These are phyloP conservation scores for Melanchra persicariae DNA, from an alignment of 2,888 invertebrate species.

Conservation along the genomic window DNA sequence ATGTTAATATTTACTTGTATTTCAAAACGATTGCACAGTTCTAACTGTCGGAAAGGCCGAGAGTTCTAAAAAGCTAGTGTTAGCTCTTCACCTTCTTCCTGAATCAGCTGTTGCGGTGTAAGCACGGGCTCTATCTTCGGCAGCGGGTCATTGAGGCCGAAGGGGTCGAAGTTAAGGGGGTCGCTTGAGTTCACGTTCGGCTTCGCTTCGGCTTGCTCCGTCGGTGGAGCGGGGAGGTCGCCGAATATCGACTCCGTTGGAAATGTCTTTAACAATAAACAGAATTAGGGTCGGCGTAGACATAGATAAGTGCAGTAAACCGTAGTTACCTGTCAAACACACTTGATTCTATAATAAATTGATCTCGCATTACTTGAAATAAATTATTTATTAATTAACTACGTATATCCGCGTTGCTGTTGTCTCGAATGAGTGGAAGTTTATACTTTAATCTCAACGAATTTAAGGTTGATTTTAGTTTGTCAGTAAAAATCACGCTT, in stretches of 20 bases:
- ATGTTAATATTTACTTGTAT: too few relatives aligned
- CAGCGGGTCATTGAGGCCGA: conserved; percentile 89
- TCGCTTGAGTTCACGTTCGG: conserved; percentile 74
- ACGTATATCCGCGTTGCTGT: background rate
- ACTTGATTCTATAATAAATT: background rate
- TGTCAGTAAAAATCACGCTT: background rate
- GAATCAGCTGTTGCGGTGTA: conserved; percentile 77
- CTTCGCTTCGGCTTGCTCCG: conserved; percentile 63
- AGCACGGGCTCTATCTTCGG: conserved; percentile 85
- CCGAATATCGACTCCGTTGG: conserved; percentile 83
- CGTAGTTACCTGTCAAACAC: background rate
- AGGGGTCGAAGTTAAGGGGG: conserved; percentile 92
- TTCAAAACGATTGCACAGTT: too few relatives aligned
- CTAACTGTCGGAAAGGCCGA: too few relatives aligned
- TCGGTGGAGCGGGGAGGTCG: conserved; percentile 80
- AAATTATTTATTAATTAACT: background rate
- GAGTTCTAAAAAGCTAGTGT: too few relatives aligned
- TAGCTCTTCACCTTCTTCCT: conserved; percentile 78
- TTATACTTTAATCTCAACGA: background rate
- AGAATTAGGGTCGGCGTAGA: background rate
- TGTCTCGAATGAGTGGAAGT: background rate
- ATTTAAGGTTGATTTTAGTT: background rate
- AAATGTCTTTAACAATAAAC: conserved; percentile 72
- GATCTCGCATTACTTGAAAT: background rate
- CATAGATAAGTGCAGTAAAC: too few relatives aligned